Evolutionary conservation across 2,797 vertebrate species (phyloP).

Genomic region (Anomalospiza imberbis): DNA sequence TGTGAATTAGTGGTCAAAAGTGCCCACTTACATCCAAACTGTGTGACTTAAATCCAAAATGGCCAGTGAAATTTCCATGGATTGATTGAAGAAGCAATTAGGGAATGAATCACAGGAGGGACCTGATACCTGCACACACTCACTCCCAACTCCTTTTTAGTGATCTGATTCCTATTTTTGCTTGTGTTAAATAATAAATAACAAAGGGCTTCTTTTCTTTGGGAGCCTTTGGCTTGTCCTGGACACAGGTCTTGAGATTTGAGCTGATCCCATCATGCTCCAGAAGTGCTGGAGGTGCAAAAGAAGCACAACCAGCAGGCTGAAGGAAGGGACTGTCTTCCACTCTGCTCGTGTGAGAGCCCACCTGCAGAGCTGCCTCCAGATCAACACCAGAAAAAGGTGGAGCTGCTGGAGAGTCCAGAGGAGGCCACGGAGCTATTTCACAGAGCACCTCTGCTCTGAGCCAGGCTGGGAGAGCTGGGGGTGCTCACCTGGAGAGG

Average conservation of each 20-base stretch:
- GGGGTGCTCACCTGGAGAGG: background rate
- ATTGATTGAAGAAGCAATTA: background rate
- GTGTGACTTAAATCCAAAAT: background rate
- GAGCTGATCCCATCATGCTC: background rate
- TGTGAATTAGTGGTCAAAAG: background rate
- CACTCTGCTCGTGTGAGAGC: background rate
- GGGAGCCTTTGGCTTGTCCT: background rate
- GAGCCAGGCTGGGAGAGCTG: background rate
- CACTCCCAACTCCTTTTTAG: background rate
- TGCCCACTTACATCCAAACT: background rate
- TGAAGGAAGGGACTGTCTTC: background rate
- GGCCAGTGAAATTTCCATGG: background rate
- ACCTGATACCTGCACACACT: background rate
- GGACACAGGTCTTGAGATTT: background rate
- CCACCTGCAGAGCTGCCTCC: background rate
- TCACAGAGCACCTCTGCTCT: background rate
- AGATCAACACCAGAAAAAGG: background rate
- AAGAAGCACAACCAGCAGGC: background rate
- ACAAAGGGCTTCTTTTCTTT: background rate
- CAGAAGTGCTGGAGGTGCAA: background rate
- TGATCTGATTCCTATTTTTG: background rate
- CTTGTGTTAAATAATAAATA: background rate
- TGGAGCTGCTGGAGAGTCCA: background rate
- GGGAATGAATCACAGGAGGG: background rate
- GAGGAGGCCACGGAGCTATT: background rate